Percentiles rank a stretch among this genome's conserved stretches.
Conservation (phyloP, 2,888 invertebrate species). For the Protonemura montana region DNA sequence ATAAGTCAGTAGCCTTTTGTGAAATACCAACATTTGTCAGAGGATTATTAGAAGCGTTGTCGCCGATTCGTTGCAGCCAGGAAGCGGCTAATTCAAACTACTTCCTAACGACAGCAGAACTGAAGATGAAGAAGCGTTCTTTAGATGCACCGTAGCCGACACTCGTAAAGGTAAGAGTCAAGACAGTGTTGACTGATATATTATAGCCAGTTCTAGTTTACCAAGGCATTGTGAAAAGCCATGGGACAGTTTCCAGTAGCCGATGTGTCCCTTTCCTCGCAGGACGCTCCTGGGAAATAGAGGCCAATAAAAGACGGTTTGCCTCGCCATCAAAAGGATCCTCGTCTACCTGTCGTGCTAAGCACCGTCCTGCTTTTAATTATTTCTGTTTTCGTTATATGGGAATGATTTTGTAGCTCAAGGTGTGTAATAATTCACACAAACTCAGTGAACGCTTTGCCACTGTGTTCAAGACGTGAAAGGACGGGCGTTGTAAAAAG, state of each 20-base stretch:
- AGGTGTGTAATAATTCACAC: conserved; percentile 12
- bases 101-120: not conserved
- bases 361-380: not conserved
- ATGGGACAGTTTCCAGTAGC: conserved; percentile 12
- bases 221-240: not conserved
- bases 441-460: not conserved
- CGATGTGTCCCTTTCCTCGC: not conserved
- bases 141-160: not conserved
- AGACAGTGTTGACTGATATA: not conserved
- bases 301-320: not conserved
- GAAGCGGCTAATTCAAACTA: not conserved
- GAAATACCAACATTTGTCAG: not conserved
- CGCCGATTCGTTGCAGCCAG: not conserved
- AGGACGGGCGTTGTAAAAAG: not conserved
- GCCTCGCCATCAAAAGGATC: not conserved
- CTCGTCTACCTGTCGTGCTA: not conserved
- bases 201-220: not conserved
- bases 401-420: not conserved
- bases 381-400: not conserved
- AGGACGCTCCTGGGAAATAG: not conserved
- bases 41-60: conserved; percentile 2
- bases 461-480: not conserved
- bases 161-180: not conserved
- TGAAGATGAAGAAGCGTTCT: not conserved
- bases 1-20: conserved; percentile 13